Conservation (phyloP, 2,797 vertebrate genomes). For the Pachyuromys duprasi region DNA sequence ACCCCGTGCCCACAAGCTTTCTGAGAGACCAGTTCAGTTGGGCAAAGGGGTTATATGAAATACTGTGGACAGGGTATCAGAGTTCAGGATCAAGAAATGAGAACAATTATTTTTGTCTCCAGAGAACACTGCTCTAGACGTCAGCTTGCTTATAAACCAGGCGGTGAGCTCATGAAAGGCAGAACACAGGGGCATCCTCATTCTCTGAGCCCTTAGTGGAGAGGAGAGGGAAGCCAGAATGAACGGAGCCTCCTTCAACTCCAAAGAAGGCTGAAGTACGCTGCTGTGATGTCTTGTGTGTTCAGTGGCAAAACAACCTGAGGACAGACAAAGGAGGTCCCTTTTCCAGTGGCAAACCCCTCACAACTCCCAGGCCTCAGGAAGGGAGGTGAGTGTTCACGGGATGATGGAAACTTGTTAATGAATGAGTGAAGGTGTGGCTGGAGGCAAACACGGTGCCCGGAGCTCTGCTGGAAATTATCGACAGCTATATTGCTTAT, state of each 20-base stretch:
- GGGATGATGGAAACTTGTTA: constrained; percentile 84
- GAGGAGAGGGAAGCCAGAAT: background rate
- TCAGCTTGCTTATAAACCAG: background rate
- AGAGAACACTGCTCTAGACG: background rate
- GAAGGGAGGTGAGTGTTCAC: constrained; percentile 69
- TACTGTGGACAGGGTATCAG: accelerated
- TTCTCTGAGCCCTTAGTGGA: background rate
- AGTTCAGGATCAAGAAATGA: background rate
- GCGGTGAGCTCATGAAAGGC: background rate
- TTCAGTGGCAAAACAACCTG: constrained; percentile 72
- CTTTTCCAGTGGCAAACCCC: constrained; percentile 86
- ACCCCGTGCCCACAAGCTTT: background rate
- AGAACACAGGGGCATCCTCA: background rate
- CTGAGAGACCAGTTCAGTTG: background rate
- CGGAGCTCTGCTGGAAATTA: constrained; percentile 85
- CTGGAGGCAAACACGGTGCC: constrained; percentile 83
- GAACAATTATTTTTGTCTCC: background rate
- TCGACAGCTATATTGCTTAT: constrained; percentile 94
- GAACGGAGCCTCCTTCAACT: constrained; percentile 78
- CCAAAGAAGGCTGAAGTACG: constrained; percentile 76
- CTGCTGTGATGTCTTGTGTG: constrained; percentile 63
- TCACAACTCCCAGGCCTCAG: constrained; percentile 75
- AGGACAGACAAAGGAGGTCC: constrained; percentile 84
- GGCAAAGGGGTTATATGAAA: too few species aligned
- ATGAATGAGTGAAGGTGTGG: constrained; percentile 88